Percentiles rank a stretch among this genome's conserved stretches.
phyloP scores from a whole-genome alignment of 1,140 invertebrate species.

The Akabosia matsudoensis region DNA sequence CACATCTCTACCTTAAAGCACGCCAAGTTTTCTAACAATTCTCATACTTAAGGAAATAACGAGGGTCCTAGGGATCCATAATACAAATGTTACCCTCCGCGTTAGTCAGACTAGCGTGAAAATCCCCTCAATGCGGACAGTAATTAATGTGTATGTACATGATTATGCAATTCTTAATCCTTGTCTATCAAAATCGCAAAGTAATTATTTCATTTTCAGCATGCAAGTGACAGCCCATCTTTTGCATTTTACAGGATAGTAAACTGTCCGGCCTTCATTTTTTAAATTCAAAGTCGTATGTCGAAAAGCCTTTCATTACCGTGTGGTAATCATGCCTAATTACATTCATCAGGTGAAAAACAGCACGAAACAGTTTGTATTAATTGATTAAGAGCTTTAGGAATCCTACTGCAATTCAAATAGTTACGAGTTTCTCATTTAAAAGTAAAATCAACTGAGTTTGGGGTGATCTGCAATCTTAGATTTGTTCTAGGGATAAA shows the following conservation, averaged over 20 bases:
- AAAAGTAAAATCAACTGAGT: background rate
- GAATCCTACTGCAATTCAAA: background rate
- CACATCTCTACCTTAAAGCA: background rate
- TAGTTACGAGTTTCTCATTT: background rate
- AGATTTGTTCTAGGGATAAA: no score
- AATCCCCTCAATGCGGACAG: background rate
- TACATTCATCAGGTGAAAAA: background rate
- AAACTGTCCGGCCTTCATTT: background rate
- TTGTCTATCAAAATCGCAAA: constrained; percentile 2
- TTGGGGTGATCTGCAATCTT: no score
- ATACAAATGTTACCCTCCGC: no score
- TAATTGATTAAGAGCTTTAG: background rate
- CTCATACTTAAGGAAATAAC: background rate
- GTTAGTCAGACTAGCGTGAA: background rate
- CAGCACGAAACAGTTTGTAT: background rate
- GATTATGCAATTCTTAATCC: constrained; percentile 3
- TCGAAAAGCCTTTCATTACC: background rate
- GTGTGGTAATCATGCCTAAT: background rate
- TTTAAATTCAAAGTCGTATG: background rate
- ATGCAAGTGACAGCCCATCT: background rate
- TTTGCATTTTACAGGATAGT: background rate
- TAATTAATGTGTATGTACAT: background rate
- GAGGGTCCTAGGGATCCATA: background rate
- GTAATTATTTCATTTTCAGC: constrained; percentile 10
- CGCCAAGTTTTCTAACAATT: background rate